Conservation (phyloP, 2,888 invertebrate genomes). For the Chrysodeixis includens region DNA sequence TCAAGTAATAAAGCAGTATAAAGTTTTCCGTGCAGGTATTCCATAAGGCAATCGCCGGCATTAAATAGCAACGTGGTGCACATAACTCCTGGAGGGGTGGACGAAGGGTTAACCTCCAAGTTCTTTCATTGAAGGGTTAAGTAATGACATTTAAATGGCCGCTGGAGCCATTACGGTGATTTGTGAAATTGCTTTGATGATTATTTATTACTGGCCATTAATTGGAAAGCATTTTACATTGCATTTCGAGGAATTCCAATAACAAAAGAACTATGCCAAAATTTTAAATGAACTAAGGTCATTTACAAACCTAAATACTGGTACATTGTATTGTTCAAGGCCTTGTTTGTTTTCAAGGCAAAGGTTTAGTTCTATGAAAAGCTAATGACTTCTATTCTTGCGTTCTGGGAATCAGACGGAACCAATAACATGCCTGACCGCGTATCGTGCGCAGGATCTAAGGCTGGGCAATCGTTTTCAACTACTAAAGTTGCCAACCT, state of each 20-base stretch:
- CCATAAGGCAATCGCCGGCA: constrained; percentile 21
- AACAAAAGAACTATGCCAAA: background rate
- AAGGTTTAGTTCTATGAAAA: background rate
- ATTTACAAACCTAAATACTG: too few relatives aligned
- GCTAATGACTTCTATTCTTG: background rate
- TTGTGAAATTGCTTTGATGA: constrained; percentile 21
- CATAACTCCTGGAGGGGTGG: constrained; percentile 21
- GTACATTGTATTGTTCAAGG: background rate
- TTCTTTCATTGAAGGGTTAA: constrained; percentile 39
- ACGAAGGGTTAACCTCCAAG: constrained; percentile 27
- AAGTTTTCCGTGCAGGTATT: constrained; percentile 39
- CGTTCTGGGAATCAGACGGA: background rate
- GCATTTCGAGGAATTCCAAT: background rate
- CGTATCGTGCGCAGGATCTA: too few relatives aligned
- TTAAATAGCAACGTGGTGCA: constrained; percentile 21
- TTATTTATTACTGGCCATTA: constrained; percentile 27
- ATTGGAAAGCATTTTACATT: constrained; percentile 13
- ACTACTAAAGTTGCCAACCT: too few relatives aligned
- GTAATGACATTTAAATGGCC: constrained; percentile 37
- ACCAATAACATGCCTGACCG: background rate
- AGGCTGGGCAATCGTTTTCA: too few relatives aligned
- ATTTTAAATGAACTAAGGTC: background rate
- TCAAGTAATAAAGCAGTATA: constrained; percentile 23
- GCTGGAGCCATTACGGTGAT: constrained; percentile 18
- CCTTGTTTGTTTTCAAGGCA: background rate